Percentiles rank a stretch among this genome's conserved stretches.
These are phyloP conservation scores for Aurelia sp. DNA, from an alignment of 30 jellyfish, hydroid and myxozoan genomes.

Conservation along the genomic window DNA sequence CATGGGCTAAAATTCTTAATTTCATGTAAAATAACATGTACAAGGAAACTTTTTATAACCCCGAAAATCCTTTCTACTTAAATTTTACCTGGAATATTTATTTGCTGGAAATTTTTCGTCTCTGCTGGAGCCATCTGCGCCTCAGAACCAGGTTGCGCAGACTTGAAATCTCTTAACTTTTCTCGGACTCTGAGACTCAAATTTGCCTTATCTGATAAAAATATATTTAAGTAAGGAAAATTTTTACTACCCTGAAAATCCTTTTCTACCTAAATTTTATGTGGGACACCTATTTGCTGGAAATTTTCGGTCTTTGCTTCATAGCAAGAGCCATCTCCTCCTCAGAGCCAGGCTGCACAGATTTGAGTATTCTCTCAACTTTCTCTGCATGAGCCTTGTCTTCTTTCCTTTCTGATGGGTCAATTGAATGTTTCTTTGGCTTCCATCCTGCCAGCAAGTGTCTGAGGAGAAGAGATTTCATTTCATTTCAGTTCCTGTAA, in stretches of 20 bases:
- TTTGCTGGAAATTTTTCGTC: slow-evolving; percentile 5
- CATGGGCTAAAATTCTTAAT: too few relatives aligned
- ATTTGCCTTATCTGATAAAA: too few relatives aligned
- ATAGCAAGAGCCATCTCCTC: slow-evolving; percentile 49
- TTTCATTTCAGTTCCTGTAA: too few relatives aligned
- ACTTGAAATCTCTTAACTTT: slow-evolving; percentile 7
- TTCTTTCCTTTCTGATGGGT: slow-evolving; percentile 16
- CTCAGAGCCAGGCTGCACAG: slow-evolving; percentile 47
- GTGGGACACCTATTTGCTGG: not conserved
- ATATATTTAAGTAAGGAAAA: too few relatives aligned
- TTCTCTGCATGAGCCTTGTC: slow-evolving; percentile 23
- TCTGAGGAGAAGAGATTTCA: too few relatives aligned
- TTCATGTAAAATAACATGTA: too few relatives aligned
- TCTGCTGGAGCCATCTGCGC: slow-evolving; percentile 45
- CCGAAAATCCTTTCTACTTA: too few relatives aligned
- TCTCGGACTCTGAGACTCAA: not conserved
- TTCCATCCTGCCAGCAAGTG: not conserved
- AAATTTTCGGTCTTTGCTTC: slow-evolving; percentile 23
- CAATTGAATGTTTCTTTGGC: slow-evolving; percentile 31
- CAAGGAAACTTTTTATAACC: too few relatives aligned
- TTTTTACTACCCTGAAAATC: too few relatives aligned
- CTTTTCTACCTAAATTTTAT: too few relatives aligned
- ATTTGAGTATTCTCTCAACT: slow-evolving; percentile 10
- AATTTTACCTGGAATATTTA: not conserved
- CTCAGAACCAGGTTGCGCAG: slow-evolving; percentile 47